phyloP scores from a whole-genome alignment of 2,113 vertebrate species.

The Microcebus tavaratra region DNA sequence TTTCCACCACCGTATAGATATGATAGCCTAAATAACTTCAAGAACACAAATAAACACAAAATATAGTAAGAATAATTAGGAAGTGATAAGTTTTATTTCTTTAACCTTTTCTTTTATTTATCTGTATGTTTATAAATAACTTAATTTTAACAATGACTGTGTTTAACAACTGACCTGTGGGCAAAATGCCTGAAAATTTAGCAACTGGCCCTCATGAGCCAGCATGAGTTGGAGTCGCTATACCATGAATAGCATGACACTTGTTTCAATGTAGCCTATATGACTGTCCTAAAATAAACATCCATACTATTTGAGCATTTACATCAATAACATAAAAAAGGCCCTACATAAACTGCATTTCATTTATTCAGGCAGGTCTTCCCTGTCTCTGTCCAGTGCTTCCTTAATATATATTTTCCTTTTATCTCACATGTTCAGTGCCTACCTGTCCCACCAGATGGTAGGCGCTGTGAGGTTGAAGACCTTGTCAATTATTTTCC shows the following conservation, averaged over 20 bases:
- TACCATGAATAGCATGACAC: fast-evolving
- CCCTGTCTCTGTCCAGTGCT: neutral
- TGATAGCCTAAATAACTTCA: neutral
- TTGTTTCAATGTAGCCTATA: neutral
- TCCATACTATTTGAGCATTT: neutral
- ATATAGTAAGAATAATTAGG: neutral
- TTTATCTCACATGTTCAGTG: neutral
- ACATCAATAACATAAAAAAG: neutral
- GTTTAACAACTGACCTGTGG: neutral
- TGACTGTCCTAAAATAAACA: neutral
- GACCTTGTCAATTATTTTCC: neutral
- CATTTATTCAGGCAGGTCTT: neutral
- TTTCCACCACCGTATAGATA: neutral
- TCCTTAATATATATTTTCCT: neutral
- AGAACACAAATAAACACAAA: neutral
- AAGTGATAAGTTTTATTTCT: neutral
- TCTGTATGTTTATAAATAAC: neutral
- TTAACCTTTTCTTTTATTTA: neutral
- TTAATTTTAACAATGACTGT: neutral
- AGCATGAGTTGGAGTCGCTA: neutral
- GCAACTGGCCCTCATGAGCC: neutral
- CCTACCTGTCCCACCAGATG: neutral
- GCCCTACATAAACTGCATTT: neutral
- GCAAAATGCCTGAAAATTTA: neutral
- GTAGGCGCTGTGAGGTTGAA: neutral